A percentile compares a stretch with the other conserved stretches of the same genome.
phyloP scores from a whole-genome alignment of 2,888 invertebrate species.

The Drosophila emarginata region DNA sequence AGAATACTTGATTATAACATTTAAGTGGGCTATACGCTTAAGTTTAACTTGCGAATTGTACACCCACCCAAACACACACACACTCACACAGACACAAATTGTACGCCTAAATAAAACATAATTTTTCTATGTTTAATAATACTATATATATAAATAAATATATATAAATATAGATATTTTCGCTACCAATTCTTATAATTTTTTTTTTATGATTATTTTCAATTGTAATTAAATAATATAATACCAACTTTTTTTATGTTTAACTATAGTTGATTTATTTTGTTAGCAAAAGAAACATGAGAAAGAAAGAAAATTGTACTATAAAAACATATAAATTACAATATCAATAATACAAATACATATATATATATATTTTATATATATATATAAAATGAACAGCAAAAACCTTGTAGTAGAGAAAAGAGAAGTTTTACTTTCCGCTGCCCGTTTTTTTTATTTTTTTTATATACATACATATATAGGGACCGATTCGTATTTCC shows the following conservation, averaged over 20 bases:
- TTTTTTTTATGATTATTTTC: constrained; percentile 32
- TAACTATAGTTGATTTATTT: constrained; percentile 69
- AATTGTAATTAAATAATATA: constrained; percentile 33
- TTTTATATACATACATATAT: too few species aligned
- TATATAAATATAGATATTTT: constrained; percentile 8
- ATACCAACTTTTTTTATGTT: constrained; percentile 51
- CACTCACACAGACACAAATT: constrained; percentile 2
- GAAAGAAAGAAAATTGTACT: constrained; percentile 39
- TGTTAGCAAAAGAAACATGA: constrained; percentile 58
- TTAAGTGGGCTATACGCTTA: constrained; percentile 41
- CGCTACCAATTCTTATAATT: background rate
- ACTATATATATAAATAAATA: constrained; percentile 1
- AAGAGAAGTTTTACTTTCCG: background rate
- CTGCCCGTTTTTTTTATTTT: background rate
- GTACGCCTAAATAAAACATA: constrained; percentile 36
- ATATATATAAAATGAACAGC: constrained; percentile 38
- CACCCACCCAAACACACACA: constrained; percentile 9
- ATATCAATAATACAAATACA: constrained; percentile 20
- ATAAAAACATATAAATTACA: constrained; percentile 39
- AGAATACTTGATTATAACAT: constrained; percentile 9
- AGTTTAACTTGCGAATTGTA: constrained; percentile 55
- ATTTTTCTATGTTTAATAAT: constrained; percentile 44
- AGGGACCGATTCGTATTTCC: background rate
- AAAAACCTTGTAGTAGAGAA: constrained; percentile 17
- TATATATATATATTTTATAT: too few species aligned